Base-by-base conservation (phyloP, 2,888 invertebrate genomes). In the Cephus runcator region DNA sequence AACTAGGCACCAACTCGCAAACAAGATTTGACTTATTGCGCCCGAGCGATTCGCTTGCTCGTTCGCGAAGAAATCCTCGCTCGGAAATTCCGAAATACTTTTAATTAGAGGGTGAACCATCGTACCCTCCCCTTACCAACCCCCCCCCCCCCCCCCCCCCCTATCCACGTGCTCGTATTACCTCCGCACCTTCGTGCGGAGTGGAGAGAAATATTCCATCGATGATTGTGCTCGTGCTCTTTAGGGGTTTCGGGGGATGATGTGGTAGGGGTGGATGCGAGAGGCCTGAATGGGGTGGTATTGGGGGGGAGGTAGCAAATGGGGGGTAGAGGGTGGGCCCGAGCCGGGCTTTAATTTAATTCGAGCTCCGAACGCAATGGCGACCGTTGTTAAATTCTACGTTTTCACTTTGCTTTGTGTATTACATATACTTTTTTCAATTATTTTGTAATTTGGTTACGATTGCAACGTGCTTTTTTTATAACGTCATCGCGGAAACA, bases 1-100 rank as follows among this genome's bases (percentile, higher is more conserved):
- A 87, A 86, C 88, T 86, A 88, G 87, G 87, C 83, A 86, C 87
- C 83, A 86, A 85, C 87, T 89, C 88, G 87, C 89, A 90, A 90
- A 90, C 88, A 88, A 90, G 89, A 89, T 90, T 90, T 89, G 88
- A 90, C 90, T 90, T 90, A 90, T 90, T 89, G 88, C 89, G 88
- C 89, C 85, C 85, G 86, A 88, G 83, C 87, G 87, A 88, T 88
- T 89, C 85, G 68, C 34, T 69, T 11, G 30, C 69, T 40, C 40
- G 34, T 56, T 73, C 23, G 35, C n/a, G 34, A 71, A 15, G 34
- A 71, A 71, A 33, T 34, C 40, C 76, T 12, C 68, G 31, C 34
- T 31, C 6, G 74, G 15, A 34, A 35, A 34, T 35, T 74, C 35
- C 34, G 36, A n/a, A 81, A 82, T 79, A 76, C 76, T 79, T 77